Conservation (phyloP, 2,888 invertebrate genomes). For the Heterodera filipjevi region DNA sequence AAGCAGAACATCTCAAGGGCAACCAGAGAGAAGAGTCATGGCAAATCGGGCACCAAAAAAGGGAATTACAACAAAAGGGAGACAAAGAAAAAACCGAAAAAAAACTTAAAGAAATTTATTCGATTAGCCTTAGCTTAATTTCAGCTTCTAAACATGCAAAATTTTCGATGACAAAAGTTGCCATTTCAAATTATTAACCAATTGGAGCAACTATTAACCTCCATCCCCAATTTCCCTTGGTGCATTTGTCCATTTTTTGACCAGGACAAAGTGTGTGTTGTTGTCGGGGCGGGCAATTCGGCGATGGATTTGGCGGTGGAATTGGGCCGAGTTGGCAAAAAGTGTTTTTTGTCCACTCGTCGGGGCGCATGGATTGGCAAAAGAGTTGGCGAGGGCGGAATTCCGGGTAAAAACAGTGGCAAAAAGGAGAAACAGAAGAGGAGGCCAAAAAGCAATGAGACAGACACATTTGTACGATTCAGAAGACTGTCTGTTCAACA, state of each 20-base stretch:
- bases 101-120: no score
- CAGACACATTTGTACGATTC: not conserved
- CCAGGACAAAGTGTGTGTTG: constrained; percentile 60
- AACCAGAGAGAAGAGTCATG: not conserved
- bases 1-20: not conserved
- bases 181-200: no score
- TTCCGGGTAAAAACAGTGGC: constrained; percentile 42
- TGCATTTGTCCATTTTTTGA: no score
- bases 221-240: no score
- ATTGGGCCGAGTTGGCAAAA: constrained; percentile 19
- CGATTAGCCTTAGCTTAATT: no score
- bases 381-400: constrained; percentile 65
- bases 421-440: not conserved
- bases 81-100: no score
- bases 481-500: constrained; percentile 5
- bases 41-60: no score
- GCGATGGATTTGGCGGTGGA: constrained; percentile 68
- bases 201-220: no score
- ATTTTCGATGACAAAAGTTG: no score
- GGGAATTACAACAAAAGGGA: no score
- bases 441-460: not conserved
- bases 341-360: constrained; percentile 68
- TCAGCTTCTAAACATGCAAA: no score
- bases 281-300: constrained; percentile 68
- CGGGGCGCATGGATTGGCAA: constrained; percentile 69